Evolutionary conservation across 2,888 invertebrate species (phyloP).

Genomic region (Galerucella nymphaeae): DNA sequence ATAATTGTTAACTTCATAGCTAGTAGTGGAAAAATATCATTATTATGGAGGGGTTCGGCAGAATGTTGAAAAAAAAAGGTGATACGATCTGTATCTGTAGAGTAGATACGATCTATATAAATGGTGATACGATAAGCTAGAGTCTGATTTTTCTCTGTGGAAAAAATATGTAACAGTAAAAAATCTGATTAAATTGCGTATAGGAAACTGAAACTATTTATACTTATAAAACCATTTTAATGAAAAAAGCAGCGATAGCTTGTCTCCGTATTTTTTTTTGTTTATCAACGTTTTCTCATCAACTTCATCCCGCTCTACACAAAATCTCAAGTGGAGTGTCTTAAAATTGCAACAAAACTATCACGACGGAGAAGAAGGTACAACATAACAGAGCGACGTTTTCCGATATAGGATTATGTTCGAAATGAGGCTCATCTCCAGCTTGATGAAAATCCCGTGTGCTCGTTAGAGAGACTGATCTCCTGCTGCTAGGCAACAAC

Average conservation of each 20-base stretch:
- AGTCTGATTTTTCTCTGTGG: too few species aligned
- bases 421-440: constrained; percentile 25
- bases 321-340: background rate
- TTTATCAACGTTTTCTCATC: background rate
- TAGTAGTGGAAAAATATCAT: too few species aligned
- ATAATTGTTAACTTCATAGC: too few species aligned
- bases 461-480: constrained; percentile 30
- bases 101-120: too few species aligned
- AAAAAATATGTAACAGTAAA: too few species aligned
- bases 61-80: too few species aligned
- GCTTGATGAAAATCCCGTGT: constrained; percentile 33
- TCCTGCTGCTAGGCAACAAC: constrained; percentile 34
- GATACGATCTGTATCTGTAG: too few species aligned
- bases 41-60: too few species aligned
- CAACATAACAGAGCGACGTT: constrained; percentile 7
- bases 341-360: constrained; percentile 19
- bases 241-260: background rate
- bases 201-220: too few species aligned
- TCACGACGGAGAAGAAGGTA: constrained; percentile 5
- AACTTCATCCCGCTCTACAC: background rate
- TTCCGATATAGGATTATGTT: constrained; percentile 29
- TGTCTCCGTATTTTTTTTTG: background rate
- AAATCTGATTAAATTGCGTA: too few species aligned
- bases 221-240: background rate
- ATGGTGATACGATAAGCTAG: too few species aligned